phyloP scores from a whole-genome alignment of 2,888 invertebrate genomes.

The Lypha dubia region DNA sequence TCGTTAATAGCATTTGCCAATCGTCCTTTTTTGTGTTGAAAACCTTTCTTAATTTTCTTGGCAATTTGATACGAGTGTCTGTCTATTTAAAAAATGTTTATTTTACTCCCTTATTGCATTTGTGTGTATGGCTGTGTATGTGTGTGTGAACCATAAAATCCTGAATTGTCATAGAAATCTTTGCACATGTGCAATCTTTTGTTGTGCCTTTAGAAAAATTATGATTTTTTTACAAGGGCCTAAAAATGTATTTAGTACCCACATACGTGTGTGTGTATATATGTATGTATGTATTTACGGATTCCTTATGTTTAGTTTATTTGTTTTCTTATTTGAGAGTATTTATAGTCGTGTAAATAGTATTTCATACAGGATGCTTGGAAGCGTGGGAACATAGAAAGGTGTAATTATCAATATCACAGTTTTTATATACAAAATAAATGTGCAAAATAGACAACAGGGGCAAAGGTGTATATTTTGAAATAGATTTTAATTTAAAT shows the following conservation, averaged over 20 bases:
- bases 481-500: background rate
- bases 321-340: background rate
- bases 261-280: too few species aligned
- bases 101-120: background rate
- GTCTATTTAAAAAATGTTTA: slow-evolving; percentile 14
- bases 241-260: slow-evolving; percentile 40
- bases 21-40: slow-evolving; percentile 24
- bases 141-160: background rate
- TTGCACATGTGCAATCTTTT: slow-evolving; percentile 22
- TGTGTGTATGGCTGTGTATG: background rate
- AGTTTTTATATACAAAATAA: background rate
- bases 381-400: slow-evolving; percentile 63
- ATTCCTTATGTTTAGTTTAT: background rate
- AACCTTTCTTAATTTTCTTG: slow-evolving; percentile 22
- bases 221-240: slow-evolving; percentile 55
- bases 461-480: slow-evolving; percentile 35
- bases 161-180: slow-evolving; percentile 36
- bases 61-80: slow-evolving; percentile 57
- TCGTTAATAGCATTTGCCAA: slow-evolving; percentile 43
- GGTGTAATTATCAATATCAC: slow-evolving; percentile 32
- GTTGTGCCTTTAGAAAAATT: slow-evolving; percentile 14
- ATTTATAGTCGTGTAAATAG: background rate
- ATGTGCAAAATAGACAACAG: slow-evolving; percentile 47
- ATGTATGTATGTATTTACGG: background rate
- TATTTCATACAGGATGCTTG: slow-evolving; percentile 44